Evolutionary conservation across 2,888 invertebrate genomes (phyloP).

Genomic region (Pyralis farinalis): DNA sequence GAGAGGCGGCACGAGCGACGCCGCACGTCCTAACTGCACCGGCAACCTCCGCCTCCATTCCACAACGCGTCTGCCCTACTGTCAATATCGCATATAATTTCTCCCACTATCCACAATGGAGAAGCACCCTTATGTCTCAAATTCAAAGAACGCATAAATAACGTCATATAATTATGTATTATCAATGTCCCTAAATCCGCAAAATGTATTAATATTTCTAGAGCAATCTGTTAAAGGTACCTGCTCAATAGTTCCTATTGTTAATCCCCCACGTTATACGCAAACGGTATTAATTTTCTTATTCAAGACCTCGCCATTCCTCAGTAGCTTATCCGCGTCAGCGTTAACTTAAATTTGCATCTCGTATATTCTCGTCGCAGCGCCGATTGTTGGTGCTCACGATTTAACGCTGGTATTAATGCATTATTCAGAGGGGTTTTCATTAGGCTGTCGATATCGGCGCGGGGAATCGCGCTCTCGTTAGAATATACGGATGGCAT

Average conservation of each 20-base stretch:
- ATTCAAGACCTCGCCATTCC: constrained; percentile 44
- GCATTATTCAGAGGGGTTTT: constrained; percentile 80
- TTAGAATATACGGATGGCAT: constrained; percentile 79
- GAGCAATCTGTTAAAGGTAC: background rate
- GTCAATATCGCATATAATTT: constrained; percentile 28
- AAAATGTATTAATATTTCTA: background rate
- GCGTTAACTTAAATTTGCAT: constrained; percentile 75
- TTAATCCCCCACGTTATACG: constrained; percentile 12
- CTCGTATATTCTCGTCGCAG: constrained; percentile 67
- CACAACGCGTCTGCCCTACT: constrained; percentile 19
- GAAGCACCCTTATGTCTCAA: background rate
- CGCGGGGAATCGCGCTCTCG: constrained; percentile 72
- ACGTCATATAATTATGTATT: background rate
- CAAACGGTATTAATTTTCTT: constrained; percentile 46
- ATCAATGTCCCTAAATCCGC: background rate
- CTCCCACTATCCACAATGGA: constrained; percentile 37
- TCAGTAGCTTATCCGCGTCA: constrained; percentile 63
- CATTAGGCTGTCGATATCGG: constrained; percentile 76
- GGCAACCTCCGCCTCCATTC: constrained; percentile 18
- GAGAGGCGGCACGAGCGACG: constrained; percentile 61
- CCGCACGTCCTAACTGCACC: constrained; percentile 43
- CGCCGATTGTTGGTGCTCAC: constrained; percentile 73
- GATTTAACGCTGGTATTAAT: constrained; percentile 80
- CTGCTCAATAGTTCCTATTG: background rate
- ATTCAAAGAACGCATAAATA: background rate